Conservation (phyloP, 2,888 invertebrate genomes). For the Idaea biselata region DNA sequence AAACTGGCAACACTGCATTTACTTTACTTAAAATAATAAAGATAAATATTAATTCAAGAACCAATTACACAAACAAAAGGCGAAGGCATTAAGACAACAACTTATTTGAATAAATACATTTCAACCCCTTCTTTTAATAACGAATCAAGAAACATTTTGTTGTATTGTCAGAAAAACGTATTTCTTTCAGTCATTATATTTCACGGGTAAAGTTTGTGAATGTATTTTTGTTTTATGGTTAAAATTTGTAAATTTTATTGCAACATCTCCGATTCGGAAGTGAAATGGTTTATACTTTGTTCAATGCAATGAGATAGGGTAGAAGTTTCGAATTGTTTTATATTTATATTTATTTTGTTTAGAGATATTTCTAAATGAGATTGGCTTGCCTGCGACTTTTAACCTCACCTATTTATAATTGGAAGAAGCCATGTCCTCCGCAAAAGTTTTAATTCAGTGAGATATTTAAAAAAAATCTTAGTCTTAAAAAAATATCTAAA, state of each 20-base stretch:
- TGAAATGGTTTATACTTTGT: conserved; percentile 14
- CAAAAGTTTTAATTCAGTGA: too few relatives aligned
- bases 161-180: conserved; percentile 36
- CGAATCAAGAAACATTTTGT: conserved; percentile 50
- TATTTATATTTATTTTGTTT: not conserved
- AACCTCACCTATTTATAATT: too few relatives aligned
- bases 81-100: conserved; percentile 3
- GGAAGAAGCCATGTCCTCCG: too few relatives aligned
- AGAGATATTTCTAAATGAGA: not conserved
- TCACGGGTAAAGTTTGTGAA: conserved; percentile 38
- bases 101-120: conserved; percentile 7
- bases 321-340: not conserved
- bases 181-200: conserved; percentile 41
- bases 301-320: not conserved
- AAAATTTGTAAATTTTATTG: conserved; percentile 59
- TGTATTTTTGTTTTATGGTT: conserved; percentile 44
- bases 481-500: too few relatives aligned
- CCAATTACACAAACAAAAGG: conserved; percentile 15
- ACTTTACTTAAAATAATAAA: not conserved
- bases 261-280: conserved; percentile 36
- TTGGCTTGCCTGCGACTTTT: not conserved
- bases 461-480: too few relatives aligned
- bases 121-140: conserved; percentile 36
- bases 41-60: conserved; percentile 5
- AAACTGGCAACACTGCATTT: too few relatives aligned